A percentile compares a stretch with the other conserved stretches of the same genome.
Evolutionary conservation across 2,888 invertebrate genomes (phyloP).

Genomic region (Galerucella calmariensis): DNA sequence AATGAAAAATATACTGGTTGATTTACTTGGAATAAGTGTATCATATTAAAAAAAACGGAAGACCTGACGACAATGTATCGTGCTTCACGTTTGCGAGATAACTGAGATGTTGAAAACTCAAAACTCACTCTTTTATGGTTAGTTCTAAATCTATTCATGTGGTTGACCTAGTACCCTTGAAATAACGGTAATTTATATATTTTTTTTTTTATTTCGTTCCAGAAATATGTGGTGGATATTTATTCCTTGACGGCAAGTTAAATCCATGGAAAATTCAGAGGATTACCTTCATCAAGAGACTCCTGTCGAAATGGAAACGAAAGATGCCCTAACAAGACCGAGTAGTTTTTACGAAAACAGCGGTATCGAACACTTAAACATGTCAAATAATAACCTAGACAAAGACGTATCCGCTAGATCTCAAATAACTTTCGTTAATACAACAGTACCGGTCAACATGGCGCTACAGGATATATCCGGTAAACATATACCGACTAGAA

Average conservation of each 20-base stretch:
- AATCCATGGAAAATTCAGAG: slow-evolving; percentile 13
- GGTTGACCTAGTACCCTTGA: neutral
- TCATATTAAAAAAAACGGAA: too few relatives aligned
- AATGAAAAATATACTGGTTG: too few relatives aligned
- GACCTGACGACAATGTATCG: too few relatives aligned
- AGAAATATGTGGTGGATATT: slow-evolving; percentile 11
- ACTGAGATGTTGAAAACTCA: too few relatives aligned
- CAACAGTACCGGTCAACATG: slow-evolving; percentile 78
- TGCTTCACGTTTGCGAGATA: too few relatives aligned
- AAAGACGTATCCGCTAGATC: slow-evolving; percentile 45
- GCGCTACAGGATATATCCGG: slow-evolving; percentile 72
- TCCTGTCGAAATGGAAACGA: slow-evolving; percentile 12
- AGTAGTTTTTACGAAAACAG: slow-evolving; percentile 27
- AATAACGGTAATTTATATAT: neutral
- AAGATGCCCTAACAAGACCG: slow-evolving; percentile 17
- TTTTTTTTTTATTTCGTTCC: neutral
- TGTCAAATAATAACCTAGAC: slow-evolving; percentile 18
- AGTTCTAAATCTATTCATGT: neutral
- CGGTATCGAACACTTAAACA: slow-evolving; percentile 12
- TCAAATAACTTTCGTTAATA: slow-evolving; percentile 68
- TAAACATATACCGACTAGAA: slow-evolving; percentile 75
- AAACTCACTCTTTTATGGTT: too few relatives aligned
- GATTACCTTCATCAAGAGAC: slow-evolving; percentile 9
- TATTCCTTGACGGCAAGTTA: slow-evolving; percentile 9
- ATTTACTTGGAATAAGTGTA: too few relatives aligned